Base-by-base conservation (phyloP, 2,797 vertebrate genomes). In the Sebastes reedi region DNA sequence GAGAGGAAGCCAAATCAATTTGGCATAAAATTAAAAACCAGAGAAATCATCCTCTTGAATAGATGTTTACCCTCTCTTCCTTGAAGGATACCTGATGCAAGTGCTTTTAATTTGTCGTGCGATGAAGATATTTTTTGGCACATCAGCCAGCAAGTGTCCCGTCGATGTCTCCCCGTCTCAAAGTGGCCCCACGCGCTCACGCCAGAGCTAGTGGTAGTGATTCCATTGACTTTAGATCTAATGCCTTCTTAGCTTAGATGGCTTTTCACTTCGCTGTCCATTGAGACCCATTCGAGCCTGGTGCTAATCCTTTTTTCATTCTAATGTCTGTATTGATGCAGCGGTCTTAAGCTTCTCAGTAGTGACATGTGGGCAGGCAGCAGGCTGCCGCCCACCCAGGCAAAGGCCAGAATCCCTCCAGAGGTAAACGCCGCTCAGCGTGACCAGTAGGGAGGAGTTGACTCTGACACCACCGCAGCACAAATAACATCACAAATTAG, bases 291-390 rank as follows among this genome's bases (percentile, higher is more conserved):
- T 83, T 91, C 86, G 89, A 87, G 88, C 87, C 80, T 74, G 83
- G 83, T 16, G 58, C 85, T 92, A 93, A 94, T 92, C 92, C 90
- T 76, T 88, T 78, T 84, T 88, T 90, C 83, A 90, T 90, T 91
- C 87, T 89, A 89, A 90, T 87, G 88, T 89, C 81, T 79, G 87
- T 90, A 93, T 91, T 92, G 90, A 93, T 77, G 88, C 59, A 16
- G 75, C 74, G 12, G 86, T 71, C 84, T 89, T 93, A 91, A 94
- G 87, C 92, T 74, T 81, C 88, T 91, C 82, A 72, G 81, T 36
- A 34, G 79, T 85, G 91, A 93, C 90, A 90, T 1, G n/a, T 30
- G 81, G 75, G 81, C 80, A 36, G 66, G 56, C 75, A 46, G 78
- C 76, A 30, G 79, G 60, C 80, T 22, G 65, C 64, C 59, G 11